Evolutionary conservation across 2,113 vertebrate genomes (phyloP).

Genomic region (Brachyistius frenatus): DNA sequence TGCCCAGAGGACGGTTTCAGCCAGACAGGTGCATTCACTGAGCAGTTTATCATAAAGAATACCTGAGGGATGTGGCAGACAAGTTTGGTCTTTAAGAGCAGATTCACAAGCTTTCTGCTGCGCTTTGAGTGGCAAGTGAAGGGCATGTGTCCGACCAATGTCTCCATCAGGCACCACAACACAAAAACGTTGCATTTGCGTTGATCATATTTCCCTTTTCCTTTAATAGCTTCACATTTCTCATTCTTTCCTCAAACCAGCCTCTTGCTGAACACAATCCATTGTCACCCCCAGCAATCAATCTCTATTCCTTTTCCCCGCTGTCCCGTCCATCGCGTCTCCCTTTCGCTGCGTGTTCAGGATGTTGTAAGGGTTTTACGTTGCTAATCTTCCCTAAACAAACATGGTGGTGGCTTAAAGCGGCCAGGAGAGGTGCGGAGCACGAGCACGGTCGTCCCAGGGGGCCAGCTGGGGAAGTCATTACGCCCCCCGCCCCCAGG

Average conservation of each 20-base stretch:
- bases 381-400: constrained; percentile 88
- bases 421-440: constrained; percentile 79
- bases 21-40: constrained; percentile 32
- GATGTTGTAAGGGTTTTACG: constrained; percentile 86
- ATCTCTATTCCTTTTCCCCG: constrained; percentile 67
- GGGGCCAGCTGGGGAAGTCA: constrained; percentile 86
- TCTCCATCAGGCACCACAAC: not conserved
- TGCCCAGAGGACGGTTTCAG: constrained; percentile 42
- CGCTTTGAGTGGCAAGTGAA: not conserved
- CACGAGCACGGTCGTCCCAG: constrained; percentile 81
- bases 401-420: constrained; percentile 81
- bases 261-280: constrained; percentile 9
- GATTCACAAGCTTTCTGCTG: constrained; percentile 12
- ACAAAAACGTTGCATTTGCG: not conserved
- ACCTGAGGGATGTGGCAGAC: constrained; percentile 3
- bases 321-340: constrained; percentile 57
- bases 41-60: constrained; percentile 19
- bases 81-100: constrained; percentile 15
- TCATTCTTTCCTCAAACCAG: not conserved
- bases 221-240: not conserved
- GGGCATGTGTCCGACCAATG: constrained; percentile 7
- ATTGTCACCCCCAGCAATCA: constrained; percentile 45
- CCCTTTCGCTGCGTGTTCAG: constrained; percentile 76
- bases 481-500: constrained; percentile 78
- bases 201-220: not conserved